phyloP scores from a whole-genome alignment of 2,113 vertebrate genomes.

The Callocephalon fimbriatum region DNA sequence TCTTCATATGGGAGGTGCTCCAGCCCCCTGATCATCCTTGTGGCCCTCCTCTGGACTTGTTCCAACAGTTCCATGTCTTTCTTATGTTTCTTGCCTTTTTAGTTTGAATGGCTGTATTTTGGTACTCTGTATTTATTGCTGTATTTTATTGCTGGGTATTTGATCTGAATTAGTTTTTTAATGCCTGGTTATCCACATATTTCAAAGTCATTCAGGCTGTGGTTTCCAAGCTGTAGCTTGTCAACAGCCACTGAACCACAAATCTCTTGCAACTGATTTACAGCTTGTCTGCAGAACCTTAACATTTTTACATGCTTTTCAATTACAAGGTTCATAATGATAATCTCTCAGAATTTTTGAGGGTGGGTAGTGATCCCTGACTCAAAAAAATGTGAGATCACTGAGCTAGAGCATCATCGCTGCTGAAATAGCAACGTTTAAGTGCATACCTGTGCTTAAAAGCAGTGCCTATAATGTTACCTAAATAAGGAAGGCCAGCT shows the following conservation, averaged over 20 bases:
- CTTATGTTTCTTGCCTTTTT: neutral
- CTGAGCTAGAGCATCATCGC: neutral
- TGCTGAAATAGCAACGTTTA: neutral
- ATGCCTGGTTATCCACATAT: neutral
- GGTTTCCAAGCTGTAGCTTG: neutral
- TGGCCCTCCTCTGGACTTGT: too few relatives aligned
- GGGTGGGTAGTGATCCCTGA: neutral
- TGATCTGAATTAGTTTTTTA: neutral
- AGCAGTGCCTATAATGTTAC: neutral
- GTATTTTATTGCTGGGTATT: neutral
- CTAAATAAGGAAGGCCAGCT: neutral
- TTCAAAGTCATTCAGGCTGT: neutral
- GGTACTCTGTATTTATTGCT: neutral
- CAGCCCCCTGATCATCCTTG: too few relatives aligned
- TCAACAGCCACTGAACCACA: neutral
- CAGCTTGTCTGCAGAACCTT: neutral
- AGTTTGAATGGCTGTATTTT: neutral
- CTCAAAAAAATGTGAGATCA: neutral
- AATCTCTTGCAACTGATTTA: neutral
- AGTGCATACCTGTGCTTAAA: neutral
- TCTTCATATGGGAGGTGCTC: too few relatives aligned
- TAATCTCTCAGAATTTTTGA: neutral
- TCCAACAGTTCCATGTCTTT: too few relatives aligned
- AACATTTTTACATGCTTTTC: neutral
- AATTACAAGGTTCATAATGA: neutral